Percentiles rank a stretch among this genome's conserved stretches.
phyloP scores from a whole-genome alignment of 2,113 vertebrate species.

The Galemys pyrenaicus region DNA sequence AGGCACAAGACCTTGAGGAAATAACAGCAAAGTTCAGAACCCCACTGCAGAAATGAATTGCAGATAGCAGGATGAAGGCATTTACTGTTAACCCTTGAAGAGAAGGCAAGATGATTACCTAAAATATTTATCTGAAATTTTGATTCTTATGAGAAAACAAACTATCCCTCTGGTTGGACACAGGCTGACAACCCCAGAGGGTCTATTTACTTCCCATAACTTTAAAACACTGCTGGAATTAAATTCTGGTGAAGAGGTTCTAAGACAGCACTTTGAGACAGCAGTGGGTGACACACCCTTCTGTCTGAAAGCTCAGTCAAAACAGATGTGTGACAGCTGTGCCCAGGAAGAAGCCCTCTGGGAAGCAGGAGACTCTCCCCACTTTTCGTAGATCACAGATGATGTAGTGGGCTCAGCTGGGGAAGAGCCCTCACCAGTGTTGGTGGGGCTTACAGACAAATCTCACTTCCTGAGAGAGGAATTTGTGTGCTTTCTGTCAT shows the following conservation, averaged over 20 bases:
- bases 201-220: constrained; percentile 87
- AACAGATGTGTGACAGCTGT: constrained; percentile 90
- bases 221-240: constrained; percentile 94
- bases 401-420: constrained; percentile 90
- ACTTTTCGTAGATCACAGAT: constrained; percentile 92
- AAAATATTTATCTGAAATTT: constrained; percentile 94
- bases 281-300: constrained; percentile 89
- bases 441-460: constrained; percentile 92
- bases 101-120: constrained; percentile 92
- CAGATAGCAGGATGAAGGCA: constrained; percentile 76
- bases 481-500: constrained; percentile 91
- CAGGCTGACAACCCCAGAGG: constrained; percentile 80
- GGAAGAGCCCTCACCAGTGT: constrained; percentile 89
- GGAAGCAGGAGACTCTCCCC: constrained; percentile 89
- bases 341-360: constrained; percentile 89
- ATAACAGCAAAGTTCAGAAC: constrained; percentile 80
- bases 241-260: constrained; percentile 90
- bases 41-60: constrained; percentile 77
- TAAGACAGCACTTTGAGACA: constrained; percentile 90
- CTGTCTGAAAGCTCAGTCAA: constrained; percentile 85
- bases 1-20: constrained; percentile 81
- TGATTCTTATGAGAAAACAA: constrained; percentile 93
- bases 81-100: constrained; percentile 87
- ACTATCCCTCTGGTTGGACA: constrained; percentile 92
- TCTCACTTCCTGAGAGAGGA: constrained; percentile 90